Base-by-base conservation (phyloP, 2,797 vertebrate species). In the Pantherophis alleghaniensis region DNA sequence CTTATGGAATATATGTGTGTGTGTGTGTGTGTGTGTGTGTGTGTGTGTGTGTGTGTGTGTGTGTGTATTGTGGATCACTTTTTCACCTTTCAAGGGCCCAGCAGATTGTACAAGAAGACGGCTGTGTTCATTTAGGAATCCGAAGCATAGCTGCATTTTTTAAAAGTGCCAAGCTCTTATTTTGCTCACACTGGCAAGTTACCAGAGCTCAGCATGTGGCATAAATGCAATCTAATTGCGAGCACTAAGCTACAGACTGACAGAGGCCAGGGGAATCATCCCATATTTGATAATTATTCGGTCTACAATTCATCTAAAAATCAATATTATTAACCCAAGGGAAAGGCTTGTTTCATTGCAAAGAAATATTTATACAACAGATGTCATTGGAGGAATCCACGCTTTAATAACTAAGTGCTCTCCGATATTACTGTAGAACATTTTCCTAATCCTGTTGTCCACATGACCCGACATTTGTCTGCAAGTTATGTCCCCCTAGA, bases 401-500 rank as follows among this genome's bases (percentile, higher is more conserved):
- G 24, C 69, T 89, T 93, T 93, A 91, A 93, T 89, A 61, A 57
- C 93, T 86, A 91, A 91, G 56, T 26, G 53, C 90, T 91, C 87
- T 88, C 86, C 24, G 42, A 93, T n/a, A 93, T 83, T 91, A 93
- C 56, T 14, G 55, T 88, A 63, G 63, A 26, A 32, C n/a, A 86
- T 93, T 93, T 91, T 56, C 87, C 69, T 89, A 91, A 89, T 91
- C 90, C 55, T 61, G 63, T 22, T 86, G 90, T 47, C 32, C 51
- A 89, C 47, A 53, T 91, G 87, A 20, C 69, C 57, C 63, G 5
- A 69, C 69, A 89, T 60, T 91, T 89, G 57, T 89, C 32, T 37
- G 1, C 47, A 91, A 88, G 56, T 74, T 90, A 87, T 90, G 66
- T 93, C 94, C 95, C 95, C 94, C 91, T 94, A 95, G 92, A 96